Percentiles rank a stretch among this genome's conserved stretches.
Evolutionary conservation across 2,797 vertebrate genomes (phyloP).

Genomic region (Acanthurus lineatus): DNA sequence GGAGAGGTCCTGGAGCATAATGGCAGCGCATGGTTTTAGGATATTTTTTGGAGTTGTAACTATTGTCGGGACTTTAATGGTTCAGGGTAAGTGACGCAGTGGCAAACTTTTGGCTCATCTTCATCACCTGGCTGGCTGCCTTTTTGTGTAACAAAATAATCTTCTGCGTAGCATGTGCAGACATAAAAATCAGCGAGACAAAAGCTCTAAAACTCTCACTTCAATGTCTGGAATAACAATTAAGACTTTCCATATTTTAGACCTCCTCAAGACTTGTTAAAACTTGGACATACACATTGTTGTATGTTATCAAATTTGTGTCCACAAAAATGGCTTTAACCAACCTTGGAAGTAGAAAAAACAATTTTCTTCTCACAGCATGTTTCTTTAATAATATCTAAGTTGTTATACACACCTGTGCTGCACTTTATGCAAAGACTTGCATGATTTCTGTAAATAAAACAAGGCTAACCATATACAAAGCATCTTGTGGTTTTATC

Average conservation of each 20-base stretch:
- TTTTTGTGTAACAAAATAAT: slow-evolving; percentile 21
- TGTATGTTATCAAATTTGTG: neutral
- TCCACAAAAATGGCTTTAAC: neutral
- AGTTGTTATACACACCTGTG: neutral
- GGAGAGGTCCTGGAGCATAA: slow-evolving; percentile 53
- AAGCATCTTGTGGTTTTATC: too few relatives aligned
- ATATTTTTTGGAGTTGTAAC: slow-evolving; percentile 64
- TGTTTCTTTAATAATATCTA: too few relatives aligned
- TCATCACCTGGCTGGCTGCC: neutral
- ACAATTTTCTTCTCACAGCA: neutral
- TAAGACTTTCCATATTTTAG: neutral
- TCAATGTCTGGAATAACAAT: neutral
- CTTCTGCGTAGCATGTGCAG: slow-evolving; percentile 12
- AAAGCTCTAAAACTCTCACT: neutral
- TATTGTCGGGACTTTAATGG: slow-evolving; percentile 58
- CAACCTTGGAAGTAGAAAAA: neutral
- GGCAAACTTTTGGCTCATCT: slow-evolving; percentile 38
- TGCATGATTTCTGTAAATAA: too few relatives aligned
- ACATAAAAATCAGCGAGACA: slow-evolving; percentile 14
- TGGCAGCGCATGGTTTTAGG: slow-evolving; percentile 71
- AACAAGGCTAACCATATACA: too few relatives aligned
- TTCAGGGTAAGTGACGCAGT: slow-evolving; percentile 77
- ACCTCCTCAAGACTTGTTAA: neutral
- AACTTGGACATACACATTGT: too few relatives aligned
- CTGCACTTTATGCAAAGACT: neutral